A percentile compares a stretch with the other conserved stretches of the same genome.
Conservation (phyloP, 2,113 vertebrate genomes). For the Crocuta crocuta region DNA sequence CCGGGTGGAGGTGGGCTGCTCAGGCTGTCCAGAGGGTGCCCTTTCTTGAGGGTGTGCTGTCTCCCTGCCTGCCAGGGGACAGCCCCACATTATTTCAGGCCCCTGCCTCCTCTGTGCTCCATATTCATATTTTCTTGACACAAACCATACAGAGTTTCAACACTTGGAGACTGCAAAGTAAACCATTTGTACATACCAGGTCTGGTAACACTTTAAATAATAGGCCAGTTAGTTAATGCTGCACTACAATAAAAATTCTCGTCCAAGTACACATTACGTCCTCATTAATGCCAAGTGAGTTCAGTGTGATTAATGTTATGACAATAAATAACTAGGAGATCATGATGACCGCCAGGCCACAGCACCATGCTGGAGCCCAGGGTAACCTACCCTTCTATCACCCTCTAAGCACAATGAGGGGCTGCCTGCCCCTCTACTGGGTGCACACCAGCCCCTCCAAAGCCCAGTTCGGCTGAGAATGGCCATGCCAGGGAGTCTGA, state of each 20-base stretch:
- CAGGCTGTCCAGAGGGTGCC: not conserved
- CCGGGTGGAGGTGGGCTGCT: not conserved
- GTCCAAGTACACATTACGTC: constrained; percentile 89
- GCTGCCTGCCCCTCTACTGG: not conserved
- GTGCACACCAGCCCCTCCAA: not conserved
- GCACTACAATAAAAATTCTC: constrained; percentile 89
- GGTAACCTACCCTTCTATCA: constrained; percentile 17
- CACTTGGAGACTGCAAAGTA: constrained; percentile 88
- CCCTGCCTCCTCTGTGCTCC: constrained; percentile 77
- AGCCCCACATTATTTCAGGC: constrained; percentile 8
- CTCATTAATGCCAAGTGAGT: constrained; percentile 89
- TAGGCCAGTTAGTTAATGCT: constrained; percentile 90
- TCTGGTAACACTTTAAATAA: constrained; percentile 93
- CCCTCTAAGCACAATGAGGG: not conserved
- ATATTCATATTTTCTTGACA: constrained; percentile 87
- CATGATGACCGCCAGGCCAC: constrained; percentile 79
- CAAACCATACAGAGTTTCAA: constrained; percentile 89
- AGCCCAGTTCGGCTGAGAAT: not conserved
- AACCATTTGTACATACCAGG: constrained; percentile 91
- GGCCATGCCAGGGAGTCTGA: not conserved
- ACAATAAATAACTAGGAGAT: constrained; percentile 87
- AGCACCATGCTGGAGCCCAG: constrained; percentile 77
- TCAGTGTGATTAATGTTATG: constrained; percentile 90
- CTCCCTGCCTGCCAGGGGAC: constrained; percentile 44
- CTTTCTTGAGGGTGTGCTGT: not conserved